These are phyloP conservation scores for Harpalus rubripes DNA, from an alignment of 2,888 invertebrate genomes.

Conservation along the genomic window DNA sequence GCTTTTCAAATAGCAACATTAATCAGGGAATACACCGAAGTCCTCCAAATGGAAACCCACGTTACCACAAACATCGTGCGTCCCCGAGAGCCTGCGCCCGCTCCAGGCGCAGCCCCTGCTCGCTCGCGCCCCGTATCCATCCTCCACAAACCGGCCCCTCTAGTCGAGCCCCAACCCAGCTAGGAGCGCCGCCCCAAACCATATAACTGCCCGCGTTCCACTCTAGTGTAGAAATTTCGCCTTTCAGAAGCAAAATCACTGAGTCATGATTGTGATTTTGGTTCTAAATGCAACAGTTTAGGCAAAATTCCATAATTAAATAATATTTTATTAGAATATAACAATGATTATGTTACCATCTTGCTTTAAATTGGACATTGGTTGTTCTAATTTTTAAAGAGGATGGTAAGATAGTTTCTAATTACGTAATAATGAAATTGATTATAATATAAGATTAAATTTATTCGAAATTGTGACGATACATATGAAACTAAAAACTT, in stretches of 20 bases:
- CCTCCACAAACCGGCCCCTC: slow-evolving; percentile 79
- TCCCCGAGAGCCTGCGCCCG: not conserved
- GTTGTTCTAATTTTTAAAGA: not conserved
- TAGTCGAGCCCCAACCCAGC: slow-evolving; percentile 81
- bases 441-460: not conserved
- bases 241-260: not conserved
- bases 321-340: not conserved
- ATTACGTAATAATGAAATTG: not conserved
- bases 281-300: not conserved
- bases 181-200: slow-evolving; percentile 73
- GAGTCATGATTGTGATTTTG: not conserved
- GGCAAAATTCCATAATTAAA: not conserved
- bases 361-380: not conserved
- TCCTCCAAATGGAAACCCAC: slow-evolving; percentile 77
- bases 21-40: slow-evolving; percentile 92
- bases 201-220: not conserved
- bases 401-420: not conserved
- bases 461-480: not conserved
- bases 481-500: not conserved
- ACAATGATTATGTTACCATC: not conserved
- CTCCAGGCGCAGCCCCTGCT: slow-evolving; percentile 71
- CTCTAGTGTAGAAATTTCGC: not conserved
- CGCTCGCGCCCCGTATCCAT: slow-evolving; percentile 79
- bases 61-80: slow-evolving; percentile 55
- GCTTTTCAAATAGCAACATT: slow-evolving; percentile 96